Conservation (phyloP, 2,888 invertebrate species). For the Tachina fera region DNA sequence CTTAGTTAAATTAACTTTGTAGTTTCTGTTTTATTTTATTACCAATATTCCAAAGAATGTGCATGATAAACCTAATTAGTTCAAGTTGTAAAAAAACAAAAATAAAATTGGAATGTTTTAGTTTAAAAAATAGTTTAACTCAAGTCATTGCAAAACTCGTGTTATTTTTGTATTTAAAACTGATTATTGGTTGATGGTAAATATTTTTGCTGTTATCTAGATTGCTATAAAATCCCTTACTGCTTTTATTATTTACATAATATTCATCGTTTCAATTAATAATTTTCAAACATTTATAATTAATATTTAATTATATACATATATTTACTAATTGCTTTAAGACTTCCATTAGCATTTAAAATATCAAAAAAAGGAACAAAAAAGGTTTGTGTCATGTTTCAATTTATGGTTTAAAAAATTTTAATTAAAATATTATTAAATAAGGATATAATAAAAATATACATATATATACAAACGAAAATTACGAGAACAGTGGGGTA, state of each 20-base stretch:
- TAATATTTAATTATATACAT: slow-evolving; percentile 61
- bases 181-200: background rate
- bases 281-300: slow-evolving; percentile 21
- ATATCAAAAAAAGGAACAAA: background rate
- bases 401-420: slow-evolving; percentile 36
- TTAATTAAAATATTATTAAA: slow-evolving; percentile 34
- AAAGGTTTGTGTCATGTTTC: slow-evolving; percentile 47
- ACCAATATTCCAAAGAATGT: slow-evolving; percentile 26
- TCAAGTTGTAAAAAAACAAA: background rate
- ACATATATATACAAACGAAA: background rate
- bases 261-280: slow-evolving; percentile 22
- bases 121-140: slow-evolving; percentile 26
- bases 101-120: slow-evolving; percentile 3
- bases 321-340: slow-evolving; percentile 57
- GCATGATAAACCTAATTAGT: slow-evolving; percentile 47
- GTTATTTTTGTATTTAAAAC: background rate
- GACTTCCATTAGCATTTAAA: slow-evolving; percentile 53
- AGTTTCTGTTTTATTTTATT: slow-evolving; percentile 39
- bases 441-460: background rate
- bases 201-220: slow-evolving; percentile 12
- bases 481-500: background rate
- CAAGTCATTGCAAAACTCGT: background rate
- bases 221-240: background rate
- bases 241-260: slow-evolving; percentile 1
- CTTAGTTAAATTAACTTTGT: slow-evolving; percentile 61